A percentile compares a stretch with the other conserved stretches of the same genome.
phyloP scores from a whole-genome alignment of 2,113 vertebrate genomes.

The Acrocephalus kingi region DNA sequence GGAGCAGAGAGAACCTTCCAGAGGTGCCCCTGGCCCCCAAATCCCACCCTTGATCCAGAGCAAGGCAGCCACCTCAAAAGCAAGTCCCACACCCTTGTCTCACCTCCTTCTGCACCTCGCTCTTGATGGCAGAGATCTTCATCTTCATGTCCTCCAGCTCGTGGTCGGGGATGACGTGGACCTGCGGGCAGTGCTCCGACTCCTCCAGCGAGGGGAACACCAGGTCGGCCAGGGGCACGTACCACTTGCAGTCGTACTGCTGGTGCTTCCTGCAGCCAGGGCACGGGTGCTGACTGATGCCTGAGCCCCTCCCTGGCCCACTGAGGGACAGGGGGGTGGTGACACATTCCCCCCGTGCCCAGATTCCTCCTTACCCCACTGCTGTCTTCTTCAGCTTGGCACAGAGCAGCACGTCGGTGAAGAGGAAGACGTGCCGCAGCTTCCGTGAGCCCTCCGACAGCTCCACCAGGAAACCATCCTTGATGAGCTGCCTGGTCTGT shows the following conservation, averaged over 20 bases:
- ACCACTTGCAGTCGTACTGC: conserved; percentile 99
- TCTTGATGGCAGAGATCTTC: conserved; percentile 96
- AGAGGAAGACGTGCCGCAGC: conserved; percentile 97
- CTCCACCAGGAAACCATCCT: conserved; percentile 97
- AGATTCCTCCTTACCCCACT: conserved; percentile 79
- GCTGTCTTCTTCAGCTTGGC: conserved; percentile 96
- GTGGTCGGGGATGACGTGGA: conserved; percentile 91
- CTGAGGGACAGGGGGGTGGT: neutral
- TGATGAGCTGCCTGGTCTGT: conserved; percentile 94
- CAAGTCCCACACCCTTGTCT: neutral
- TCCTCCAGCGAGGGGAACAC: conserved; percentile 92
- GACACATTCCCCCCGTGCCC: neutral
- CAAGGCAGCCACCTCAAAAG: neutral
- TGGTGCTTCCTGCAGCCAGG: conserved; percentile 82
- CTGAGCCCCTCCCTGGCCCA: rapidly evolving
- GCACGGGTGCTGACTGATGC: rapidly evolving
- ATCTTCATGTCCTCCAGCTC: conserved; percentile 99
- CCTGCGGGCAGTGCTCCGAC: conserved; percentile 86
- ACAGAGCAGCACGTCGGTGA: conserved; percentile 96
- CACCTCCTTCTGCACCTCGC: conserved; percentile 97
- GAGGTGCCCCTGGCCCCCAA: rapidly evolving
- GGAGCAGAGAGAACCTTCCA: neutral
- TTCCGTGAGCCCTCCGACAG: conserved; percentile 94
- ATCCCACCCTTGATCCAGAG: neutral
- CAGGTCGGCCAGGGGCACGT: conserved; percentile 93